Base-by-base conservation (phyloP, 2,797 vertebrate genomes). In the Aldrovandia affinis region DNA sequence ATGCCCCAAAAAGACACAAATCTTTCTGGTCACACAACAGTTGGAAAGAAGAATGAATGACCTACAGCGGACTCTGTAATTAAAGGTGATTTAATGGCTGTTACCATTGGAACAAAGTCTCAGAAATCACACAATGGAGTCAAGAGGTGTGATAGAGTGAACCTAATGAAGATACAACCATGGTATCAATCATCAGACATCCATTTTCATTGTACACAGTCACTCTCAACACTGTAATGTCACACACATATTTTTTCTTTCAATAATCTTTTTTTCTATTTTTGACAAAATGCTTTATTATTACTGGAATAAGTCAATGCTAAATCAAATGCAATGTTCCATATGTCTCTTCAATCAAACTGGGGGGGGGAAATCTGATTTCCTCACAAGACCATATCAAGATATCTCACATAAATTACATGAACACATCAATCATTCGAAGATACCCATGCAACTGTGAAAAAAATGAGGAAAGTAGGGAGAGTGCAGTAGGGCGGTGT, bases 261-360 rank as follows among this genome's bases (percentile, higher is more conserved):
- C 77, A 36, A 20, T n/a, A 30, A 54, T 9, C 50, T 57, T 63
- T 79, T 47, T 6, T 18, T 65, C 36, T 6, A 18, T 28, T 30
- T 54, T n/a, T 78, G 75, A 50, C 73, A 79, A 63, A 79, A 79
- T 50, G 59, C 28, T 54, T 22, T 15, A 47, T 79, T 65, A 50
- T 79, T 83, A 79, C 59, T 79, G 50, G 57, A 36, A 78, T 18
- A 61, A 63, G 42, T 33, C 47, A 80, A 52, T 50, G 30, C 59
- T 68, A 84, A 80, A 84, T 84, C 59, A 84, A 80, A 80, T 61
- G 18, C n/a, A 80, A 55, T 70, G 77, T 80, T 84, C 77, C 77
- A 20, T 80, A 50, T 15, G 59, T 63, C 77, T 52, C 78, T 50
- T 80, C 83, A 80, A 84, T 84, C 59, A 65, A 55, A 68, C 50